Evolutionary conservation across 2,797 vertebrate species (phyloP), one percentile per base, ranked within the genome.

Genomic region (Sciurus carolinensis): DNA sequence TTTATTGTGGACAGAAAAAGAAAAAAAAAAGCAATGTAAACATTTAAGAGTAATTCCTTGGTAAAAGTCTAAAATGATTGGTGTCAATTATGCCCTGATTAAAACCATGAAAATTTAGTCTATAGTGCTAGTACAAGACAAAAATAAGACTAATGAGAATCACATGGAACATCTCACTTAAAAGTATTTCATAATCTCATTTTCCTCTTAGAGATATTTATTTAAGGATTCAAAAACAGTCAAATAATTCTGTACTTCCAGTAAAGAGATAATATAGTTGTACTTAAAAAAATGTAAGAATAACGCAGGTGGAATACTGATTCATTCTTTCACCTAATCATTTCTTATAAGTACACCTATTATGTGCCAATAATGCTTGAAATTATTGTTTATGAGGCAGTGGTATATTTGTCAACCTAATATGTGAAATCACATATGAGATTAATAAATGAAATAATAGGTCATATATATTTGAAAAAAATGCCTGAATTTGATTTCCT

Each of bases 91-190:
- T 66, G 52, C 30, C 50, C 44, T 94, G 59, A 87, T 72, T 92
- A 47, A 4, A 92, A 42, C 18, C n/a, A 81, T 42, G 42, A 87
- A 97, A 95, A 84, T 94, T 50, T 91, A 93, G 44, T 33, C 42
- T 71, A 66, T 18, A 36, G 11, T 44, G 1, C 33, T 9, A 76
- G 67, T 4, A 28, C 10, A 94, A 72, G 33, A 95, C 72, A 81
- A 67, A 67, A 22, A 20, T 17, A 75, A 6, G 17, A n/a, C 57
- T 84, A 62, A 89, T 67, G 69, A 89, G 71, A 66, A 94, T 82
- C 22, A 91, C 52, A 39, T 76, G 28, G 36, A 77, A 93, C 85
- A 87, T 75, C n/a, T 67, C n/a, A 82, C 26, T 67, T 64, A 36
- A 52, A 90, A 85, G 20, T 79, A 1, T 84, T 79, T 81, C 1